Percentiles rank a stretch among this genome's conserved stretches.
phyloP scores from a whole-genome alignment of 2,888 invertebrate species.

The Drosophila emarginata region DNA sequence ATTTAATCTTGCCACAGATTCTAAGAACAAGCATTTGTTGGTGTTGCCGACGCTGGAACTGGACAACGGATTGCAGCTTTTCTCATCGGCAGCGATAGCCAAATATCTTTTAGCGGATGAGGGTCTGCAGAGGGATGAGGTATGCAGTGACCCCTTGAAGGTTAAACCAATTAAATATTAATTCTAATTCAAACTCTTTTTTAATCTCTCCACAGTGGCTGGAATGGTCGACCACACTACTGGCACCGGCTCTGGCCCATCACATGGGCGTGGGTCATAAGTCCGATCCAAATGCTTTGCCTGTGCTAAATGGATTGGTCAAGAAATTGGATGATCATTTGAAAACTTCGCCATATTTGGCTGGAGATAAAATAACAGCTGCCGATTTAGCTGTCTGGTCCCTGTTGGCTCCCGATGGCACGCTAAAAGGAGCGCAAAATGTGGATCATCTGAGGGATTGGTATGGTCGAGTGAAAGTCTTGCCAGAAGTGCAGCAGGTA shows the following conservation, averaged over 20 bases:
- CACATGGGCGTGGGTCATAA: slow-evolving; percentile 83
- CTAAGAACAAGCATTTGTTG: slow-evolving; percentile 84
- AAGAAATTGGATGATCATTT: slow-evolving; percentile 85
- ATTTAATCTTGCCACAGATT: slow-evolving; percentile 79
- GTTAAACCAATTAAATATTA: slow-evolving; percentile 46
- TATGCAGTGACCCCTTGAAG: slow-evolving; percentile 62
- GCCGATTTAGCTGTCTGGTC: slow-evolving; percentile 90
- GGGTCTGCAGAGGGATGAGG: slow-evolving; percentile 81
- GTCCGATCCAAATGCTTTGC: slow-evolving; percentile 84
- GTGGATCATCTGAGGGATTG: slow-evolving; percentile 85
- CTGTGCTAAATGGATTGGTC: slow-evolving; percentile 84
- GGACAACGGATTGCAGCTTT: slow-evolving; percentile 85
- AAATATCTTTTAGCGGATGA: slow-evolving; percentile 86
- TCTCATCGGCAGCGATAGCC: slow-evolving; percentile 88
- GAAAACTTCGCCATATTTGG: slow-evolving; percentile 84
- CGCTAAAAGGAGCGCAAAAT: slow-evolving; percentile 85
- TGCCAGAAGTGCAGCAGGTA: slow-evolving; percentile 85
- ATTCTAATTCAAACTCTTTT: not conserved
- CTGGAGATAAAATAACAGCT: slow-evolving; percentile 85
- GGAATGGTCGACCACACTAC: slow-evolving; percentile 86
- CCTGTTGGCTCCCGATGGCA: slow-evolving; percentile 87
- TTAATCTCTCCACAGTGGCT: slow-evolving; percentile 84
- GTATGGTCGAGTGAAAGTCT: slow-evolving; percentile 84
- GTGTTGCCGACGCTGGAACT: slow-evolving; percentile 87
- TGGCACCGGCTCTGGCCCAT: slow-evolving; percentile 85